Percentiles rank a stretch among this genome's conserved stretches.
These are phyloP conservation scores for Barbus barbus DNA, from an alignment of 2,113 vertebrate genomes.

Conservation along the genomic window DNA sequence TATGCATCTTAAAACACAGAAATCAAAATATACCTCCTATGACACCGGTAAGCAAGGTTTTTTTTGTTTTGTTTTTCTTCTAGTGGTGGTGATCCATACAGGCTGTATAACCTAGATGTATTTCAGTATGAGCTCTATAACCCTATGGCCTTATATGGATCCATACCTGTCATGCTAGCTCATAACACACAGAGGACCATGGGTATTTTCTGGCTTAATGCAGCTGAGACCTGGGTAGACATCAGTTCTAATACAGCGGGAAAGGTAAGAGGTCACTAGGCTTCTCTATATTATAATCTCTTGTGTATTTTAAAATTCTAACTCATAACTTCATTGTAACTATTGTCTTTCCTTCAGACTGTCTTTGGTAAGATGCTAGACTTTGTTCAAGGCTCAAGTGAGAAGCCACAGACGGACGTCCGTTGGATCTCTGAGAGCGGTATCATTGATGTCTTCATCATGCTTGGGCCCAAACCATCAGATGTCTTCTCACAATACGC, in stretches of 20 bases:
- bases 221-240: constrained; percentile 94
- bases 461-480: too few species aligned
- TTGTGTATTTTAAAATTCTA: neutral
- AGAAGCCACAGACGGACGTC: too few species aligned
- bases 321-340: neutral
- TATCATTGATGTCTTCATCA: too few species aligned
- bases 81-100: constrained; percentile 89
- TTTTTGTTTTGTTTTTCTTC: neutral
- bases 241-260: constrained; percentile 92
- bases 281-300: neutral
- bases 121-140: constrained; percentile 93
- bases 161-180: constrained; percentile 86
- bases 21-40: neutral
- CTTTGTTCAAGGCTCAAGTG: constrained; percentile 85
- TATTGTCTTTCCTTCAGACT: constrained; percentile 72
- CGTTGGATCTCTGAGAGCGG: too few species aligned
- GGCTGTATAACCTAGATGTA: constrained; percentile 93
- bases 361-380: constrained; percentile 92
- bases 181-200: constrained; percentile 82
- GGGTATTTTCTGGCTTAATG: constrained; percentile 93
- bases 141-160: constrained; percentile 91
- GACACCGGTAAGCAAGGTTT: neutral
- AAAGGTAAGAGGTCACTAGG: constrained; percentile 74
- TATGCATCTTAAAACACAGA: constrained; percentile 14
- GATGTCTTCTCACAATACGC: too few species aligned